Evolutionary conservation across 2,113 vertebrate genomes (phyloP), one percentile per base, ranked within the genome.

Genomic region (Seriola aureovittata): DNA sequence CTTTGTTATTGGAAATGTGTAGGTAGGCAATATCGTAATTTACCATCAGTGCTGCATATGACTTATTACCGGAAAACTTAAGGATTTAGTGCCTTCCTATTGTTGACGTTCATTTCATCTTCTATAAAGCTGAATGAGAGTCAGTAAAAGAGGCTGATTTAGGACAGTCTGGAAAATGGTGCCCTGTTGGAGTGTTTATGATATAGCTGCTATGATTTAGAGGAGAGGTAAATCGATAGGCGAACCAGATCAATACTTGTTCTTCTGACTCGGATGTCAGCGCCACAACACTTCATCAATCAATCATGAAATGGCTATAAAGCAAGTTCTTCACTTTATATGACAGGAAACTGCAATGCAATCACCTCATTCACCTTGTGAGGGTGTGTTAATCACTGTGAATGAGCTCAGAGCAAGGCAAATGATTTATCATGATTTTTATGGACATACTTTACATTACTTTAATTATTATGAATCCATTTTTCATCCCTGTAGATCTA

Each of bases 171-270:
- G 48, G 59, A 40, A 64, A 76, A 71, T 36, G 29, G 73, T 44
- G 40, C 69, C 67, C 34, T n/a, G 54, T 44, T 66, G 54, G n/a
- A 4, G 52, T 34, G 58, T 68, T 84, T 75, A 82, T 76, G 71
- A 64, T 62, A 25, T 5, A 34, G 66, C 79, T 0, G 82, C 54
- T 50, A 11, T 68, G 62, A 72, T 23, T 38, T 73, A 17, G 71
- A 77, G 79, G 19, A 73, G 36, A 57, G 58, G 75, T 23, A 57
- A 76, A 25, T 81, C 83, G 63, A 88, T 67, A 40, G 21, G 50
- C 57, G 65, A 74, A 78, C 76, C 72, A 32, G 42, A 88, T 92
- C 86, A 82, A 86, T 90, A 80, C 65, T 68, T 75, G 70, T 55
- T 66, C 5, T 66, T 55, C 65, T 42, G 46, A 36, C 81, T 68